A percentile compares a stretch with the other conserved stretches of the same genome.
Conservation (phyloP, 2,113 vertebrate genomes). For the Lynx canadensis region DNA sequence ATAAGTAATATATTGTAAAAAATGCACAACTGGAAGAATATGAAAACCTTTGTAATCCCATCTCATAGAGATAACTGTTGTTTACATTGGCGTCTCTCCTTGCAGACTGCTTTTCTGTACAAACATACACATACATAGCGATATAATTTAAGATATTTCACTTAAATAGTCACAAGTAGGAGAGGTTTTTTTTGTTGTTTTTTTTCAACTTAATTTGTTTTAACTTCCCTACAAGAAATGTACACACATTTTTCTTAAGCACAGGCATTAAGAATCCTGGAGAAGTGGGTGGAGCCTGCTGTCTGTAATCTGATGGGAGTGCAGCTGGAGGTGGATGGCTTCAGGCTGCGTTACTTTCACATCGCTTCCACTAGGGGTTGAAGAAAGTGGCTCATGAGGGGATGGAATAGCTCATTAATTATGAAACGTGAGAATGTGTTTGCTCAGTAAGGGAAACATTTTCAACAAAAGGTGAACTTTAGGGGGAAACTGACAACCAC, state of each 20-base stretch:
- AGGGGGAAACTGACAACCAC: not conserved
- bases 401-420: not conserved
- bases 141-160: not conserved
- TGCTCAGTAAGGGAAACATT: not conserved
- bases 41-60: not conserved
- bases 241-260: not conserved
- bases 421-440: not conserved
- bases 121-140: not conserved
- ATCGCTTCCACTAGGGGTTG: not conserved
- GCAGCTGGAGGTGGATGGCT: not conserved
- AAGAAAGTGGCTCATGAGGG: not conserved
- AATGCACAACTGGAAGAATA: not conserved
- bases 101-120: not conserved
- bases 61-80: not conserved
- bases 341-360: not conserved
- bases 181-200: not conserved
- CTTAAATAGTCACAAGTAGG: not conserved
- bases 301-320: not conserved
- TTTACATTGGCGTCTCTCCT: not conserved
- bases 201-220: not conserved
- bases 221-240: not conserved
- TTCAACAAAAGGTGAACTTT: not conserved
- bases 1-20: not conserved
- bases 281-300: rapidly evolving
- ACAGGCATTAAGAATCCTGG: not conserved